Evolutionary conservation across 1,140 invertebrate species (phyloP).

Genomic region (Drosophila quadrilineata): DNA sequence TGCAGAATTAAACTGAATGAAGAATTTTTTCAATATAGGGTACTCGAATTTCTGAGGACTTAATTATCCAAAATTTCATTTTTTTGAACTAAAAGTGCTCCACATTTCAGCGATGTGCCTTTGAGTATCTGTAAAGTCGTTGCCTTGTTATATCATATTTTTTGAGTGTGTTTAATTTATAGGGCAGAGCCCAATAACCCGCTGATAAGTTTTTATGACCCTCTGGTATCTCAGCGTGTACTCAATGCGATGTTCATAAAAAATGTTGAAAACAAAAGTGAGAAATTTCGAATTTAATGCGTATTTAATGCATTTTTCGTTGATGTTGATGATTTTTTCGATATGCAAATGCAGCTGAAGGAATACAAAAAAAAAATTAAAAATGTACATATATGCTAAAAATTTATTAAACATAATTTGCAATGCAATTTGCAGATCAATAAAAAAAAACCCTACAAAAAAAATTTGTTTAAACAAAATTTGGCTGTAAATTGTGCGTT

Average conservation of each 20-base stretch:
- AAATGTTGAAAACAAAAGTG: conserved; percentile 42
- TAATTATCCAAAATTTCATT: too few species aligned
- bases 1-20: too few species aligned
- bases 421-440: conserved; percentile 6
- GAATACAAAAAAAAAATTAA: conserved; percentile 15
- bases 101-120: too few species aligned
- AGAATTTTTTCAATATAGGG: too few species aligned
- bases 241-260: too few species aligned
- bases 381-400: too few species aligned
- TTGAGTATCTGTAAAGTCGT: too few species aligned
- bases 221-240: conserved; percentile 12
- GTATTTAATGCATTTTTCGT: conserved; percentile 37
- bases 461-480: too few species aligned
- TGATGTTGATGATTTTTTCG: too few species aligned
- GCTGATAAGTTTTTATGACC: conserved; percentile 5
- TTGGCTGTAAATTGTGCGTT: conserved; percentile 12
- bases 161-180: conserved; percentile 17
- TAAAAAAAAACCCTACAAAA: not conserved
- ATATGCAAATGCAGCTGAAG: conserved; percentile 64
- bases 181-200: not conserved
- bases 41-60: too few species aligned
- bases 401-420: conserved; percentile 59
- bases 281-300: conserved; percentile 41
- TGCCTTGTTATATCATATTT: too few species aligned
- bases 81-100: too few species aligned